Base-by-base conservation (phyloP, 2,797 vertebrate species). In the Lithobates sylvaticus region DNA sequence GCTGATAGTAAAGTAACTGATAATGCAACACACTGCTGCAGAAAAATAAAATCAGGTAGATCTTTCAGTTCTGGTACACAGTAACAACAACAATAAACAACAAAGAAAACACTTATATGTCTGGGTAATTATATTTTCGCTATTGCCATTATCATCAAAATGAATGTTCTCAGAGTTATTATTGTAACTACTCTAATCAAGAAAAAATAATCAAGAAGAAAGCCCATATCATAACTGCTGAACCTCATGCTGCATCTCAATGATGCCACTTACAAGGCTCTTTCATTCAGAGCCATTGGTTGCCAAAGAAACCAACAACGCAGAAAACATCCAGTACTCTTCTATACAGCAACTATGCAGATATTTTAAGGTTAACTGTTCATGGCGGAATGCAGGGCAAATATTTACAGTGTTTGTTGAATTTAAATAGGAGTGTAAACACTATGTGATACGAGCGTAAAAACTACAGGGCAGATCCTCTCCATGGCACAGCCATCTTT, bases 121-220 rank as follows among this genome's bases (percentile, higher is more conserved):
- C 34, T 32, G 26, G 34, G 80, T 74, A 82, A 82, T 82, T 82
- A 82, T 65, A 54, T 64, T 47, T 82, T n/a, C 27, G 70, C 50
- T 58, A 73, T 82, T 26, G 34, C 36, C n/a, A 42, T 82, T 82
- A 65, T 74, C 50, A 73, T 82, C 70, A 74, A 74, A 82, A 29
- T 82, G 70, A 82, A 82, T 82, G 80, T 82, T 71, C 69, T 70
- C 29, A 32, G 80, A 26, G 70, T 74, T 82, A 82, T 73, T 70
- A 64, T 44, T 82, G 54, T 58, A 82, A 82, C 80, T 74, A 65
- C 80, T 75, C 58, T 84, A 77, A 69, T 84, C 82, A 76, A 54
- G 82, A 69, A 78, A 78, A 68, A 84, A 69, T 76, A 84, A 82
- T 82, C 72, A 71, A 73, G 80, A 21, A 82, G 70, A 82, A 82